phyloP scores from a whole-genome alignment of 2,888 invertebrate genomes.

The Resseliella maxima region DNA sequence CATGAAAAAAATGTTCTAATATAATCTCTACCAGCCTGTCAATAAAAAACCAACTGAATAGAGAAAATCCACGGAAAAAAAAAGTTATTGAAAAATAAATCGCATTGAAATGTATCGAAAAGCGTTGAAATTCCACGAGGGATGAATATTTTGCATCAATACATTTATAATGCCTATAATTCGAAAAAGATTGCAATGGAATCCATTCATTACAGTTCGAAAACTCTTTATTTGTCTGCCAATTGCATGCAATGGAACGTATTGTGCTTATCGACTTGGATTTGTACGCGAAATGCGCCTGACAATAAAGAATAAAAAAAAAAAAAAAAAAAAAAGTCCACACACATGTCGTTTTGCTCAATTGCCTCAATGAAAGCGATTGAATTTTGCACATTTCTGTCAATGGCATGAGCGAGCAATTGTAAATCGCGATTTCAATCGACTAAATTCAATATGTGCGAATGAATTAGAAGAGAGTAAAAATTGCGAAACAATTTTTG shows the following conservation, averaged over 20 bases:
- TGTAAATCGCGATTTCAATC: slow-evolving; percentile 3
- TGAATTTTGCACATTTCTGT: slow-evolving; percentile 29
- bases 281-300: not conserved
- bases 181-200: not conserved
- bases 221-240: slow-evolving; percentile 35
- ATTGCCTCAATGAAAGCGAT: slow-evolving; percentile 12
- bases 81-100: not conserved
- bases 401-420: slow-evolving; percentile 5
- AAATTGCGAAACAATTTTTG: not conserved
- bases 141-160: not conserved
- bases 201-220: not conserved
- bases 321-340: too few relatives aligned
- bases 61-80: too few relatives aligned
- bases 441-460: not conserved
- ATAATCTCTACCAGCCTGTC: too few relatives aligned
- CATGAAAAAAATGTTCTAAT: too few relatives aligned
- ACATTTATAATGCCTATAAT: slow-evolving; percentile 35
- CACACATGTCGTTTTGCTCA: too few relatives aligned
- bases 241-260: not conserved
- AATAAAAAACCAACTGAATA: too few relatives aligned
- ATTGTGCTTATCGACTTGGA: not conserved
- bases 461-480: slow-evolving; percentile 12
- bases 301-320: too few relatives aligned
- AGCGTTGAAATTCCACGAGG: not conserved
- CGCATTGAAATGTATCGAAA: not conserved